Evolutionary conservation across 2,113 vertebrate genomes (phyloP), one percentile per base, ranked within the genome.

Genomic region (Plecturocebus donacophilus): DNA sequence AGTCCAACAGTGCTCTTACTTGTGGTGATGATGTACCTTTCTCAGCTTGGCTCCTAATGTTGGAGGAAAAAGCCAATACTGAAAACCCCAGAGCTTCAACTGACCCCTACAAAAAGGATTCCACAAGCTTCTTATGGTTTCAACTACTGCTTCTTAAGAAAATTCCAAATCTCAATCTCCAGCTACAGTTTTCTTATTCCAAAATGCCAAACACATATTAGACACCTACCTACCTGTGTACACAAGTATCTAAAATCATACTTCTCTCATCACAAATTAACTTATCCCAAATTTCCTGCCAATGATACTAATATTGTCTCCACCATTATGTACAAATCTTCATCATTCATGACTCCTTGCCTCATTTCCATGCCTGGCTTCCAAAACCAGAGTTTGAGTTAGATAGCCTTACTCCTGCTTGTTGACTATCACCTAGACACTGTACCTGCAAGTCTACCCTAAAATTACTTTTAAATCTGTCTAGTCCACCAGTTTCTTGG

Each of bases 161-260:
- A 84, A 95, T 87, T 83, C 45, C 80, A 87, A 91, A 77, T 56
- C 17, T 66, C 77, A 54, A 92, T 45, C 32, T 91, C 77, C 47
- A 87, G 40, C 56, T 87, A 71, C 11, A 20, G 21, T 52, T 94
- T 68, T 90, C 76, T 42, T 42, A 92, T 54, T 73, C 45, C 14
- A 93, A 12, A 66, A 25, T 83, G 52, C 38, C 73, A 91, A 90
- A 71, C 66, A 77, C 32, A 27, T 75, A 9, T 17, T 80, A 90
- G 42, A 85, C 16, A 87, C 20, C 71, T 58, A 87, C 81, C 20
- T 70, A 10, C 68, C 58, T 21, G 38, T 27, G 54, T 77, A 61
- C 12, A 64, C 2, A 77, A 86, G 17, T 4, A 90, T 25, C 85
- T 77, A 93, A 96, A 91, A 81, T 85, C 82, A 77, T 45, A 76